These are phyloP conservation scores for Naso thynnoides DNA, from an alignment of 2,797 vertebrate genomes.

Conservation along the genomic window DNA sequence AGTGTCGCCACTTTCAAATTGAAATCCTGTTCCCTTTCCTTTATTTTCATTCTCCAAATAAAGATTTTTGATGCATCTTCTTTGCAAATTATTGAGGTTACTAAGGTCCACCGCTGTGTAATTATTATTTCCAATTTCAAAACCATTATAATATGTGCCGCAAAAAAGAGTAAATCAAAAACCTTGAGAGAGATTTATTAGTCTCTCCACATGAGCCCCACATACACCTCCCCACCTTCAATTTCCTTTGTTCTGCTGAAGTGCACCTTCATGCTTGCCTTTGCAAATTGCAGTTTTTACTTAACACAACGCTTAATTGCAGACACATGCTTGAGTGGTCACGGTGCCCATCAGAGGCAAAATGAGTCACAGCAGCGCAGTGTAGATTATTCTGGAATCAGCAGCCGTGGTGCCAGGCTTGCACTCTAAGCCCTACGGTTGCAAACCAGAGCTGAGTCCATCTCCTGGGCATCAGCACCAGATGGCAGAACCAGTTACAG, in stretches of 20 bases:
- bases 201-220: slow-evolving; percentile 22
- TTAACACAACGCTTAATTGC: slow-evolving; percentile 80
- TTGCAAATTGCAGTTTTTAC: slow-evolving; percentile 81
- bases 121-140: slow-evolving; percentile 21
- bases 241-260: slow-evolving; percentile 63
- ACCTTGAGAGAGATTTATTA: slow-evolving; percentile 24
- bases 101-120: background rate
- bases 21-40: background rate
- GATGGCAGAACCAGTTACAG: slow-evolving; percentile 72
- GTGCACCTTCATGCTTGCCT: slow-evolving; percentile 72
- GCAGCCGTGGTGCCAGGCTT: slow-evolving; percentile 66
- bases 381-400: slow-evolving; percentile 76
- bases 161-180: slow-evolving; percentile 35
- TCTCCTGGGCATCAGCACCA: slow-evolving; percentile 76
- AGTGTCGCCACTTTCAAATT: slow-evolving; percentile 28
- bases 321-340: slow-evolving; percentile 79
- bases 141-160: background rate
- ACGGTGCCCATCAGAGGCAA: slow-evolving; percentile 72
- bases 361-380: slow-evolving; percentile 69
- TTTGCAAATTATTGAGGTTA: slow-evolving; percentile 4
- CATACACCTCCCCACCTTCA: slow-evolving; percentile 30
- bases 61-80: slow-evolving; percentile 2
- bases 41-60: background rate
- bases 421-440: slow-evolving; percentile 57
- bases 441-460: slow-evolving; percentile 66